Base-by-base conservation (phyloP, 2,113 vertebrate genomes). In the Bos indicus region DNA sequence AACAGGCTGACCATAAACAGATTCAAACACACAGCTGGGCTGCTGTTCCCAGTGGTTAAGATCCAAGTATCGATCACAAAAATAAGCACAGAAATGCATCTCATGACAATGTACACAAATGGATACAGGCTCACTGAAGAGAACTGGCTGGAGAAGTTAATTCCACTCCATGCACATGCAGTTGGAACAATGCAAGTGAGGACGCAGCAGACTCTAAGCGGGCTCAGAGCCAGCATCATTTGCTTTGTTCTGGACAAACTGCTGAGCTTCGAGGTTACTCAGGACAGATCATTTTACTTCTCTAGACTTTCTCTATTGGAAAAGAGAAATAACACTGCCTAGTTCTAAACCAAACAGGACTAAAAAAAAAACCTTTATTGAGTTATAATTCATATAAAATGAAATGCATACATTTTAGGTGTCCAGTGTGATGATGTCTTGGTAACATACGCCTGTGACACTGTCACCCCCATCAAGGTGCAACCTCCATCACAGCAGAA, bases 211-310 rank as follows among this genome's bases (percentile, higher is more conserved):
- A 4, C 23, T 26, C 33, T 52, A 12, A 30, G 17, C 12, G 33
- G 83, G 90, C 92, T 86, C 43, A 9, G 43, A 7, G 86, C 88
- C 67, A 80, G 62, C 52, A 51, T 30, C 21, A 40, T n/a, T n/a
- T 21, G 84, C 92, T 97, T 77, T 82, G 62, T 46, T 91, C 81
- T 56, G 26, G 30, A 92, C 90, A 92, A 71, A 95, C 62, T 46
- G 85, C 91, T 87, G 84, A 88, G 90, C 81, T 62, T 26, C 3
- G 21, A 57, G 17, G 56, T 97, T 51, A 57, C 84, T 64, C 9
- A 28, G 52, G 67, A 90, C 52, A 56, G 30, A 25, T 52, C 62
- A 77, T 51, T 84, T 89, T 64, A 91, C 17, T 62, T 80, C 91
- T 88, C 60, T 57, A 12, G 40, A 51, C 67, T 78, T 91, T 94